phyloP scores from a whole-genome alignment of 2,113 vertebrate species.

The Tretioscincus oriximinensis region DNA sequence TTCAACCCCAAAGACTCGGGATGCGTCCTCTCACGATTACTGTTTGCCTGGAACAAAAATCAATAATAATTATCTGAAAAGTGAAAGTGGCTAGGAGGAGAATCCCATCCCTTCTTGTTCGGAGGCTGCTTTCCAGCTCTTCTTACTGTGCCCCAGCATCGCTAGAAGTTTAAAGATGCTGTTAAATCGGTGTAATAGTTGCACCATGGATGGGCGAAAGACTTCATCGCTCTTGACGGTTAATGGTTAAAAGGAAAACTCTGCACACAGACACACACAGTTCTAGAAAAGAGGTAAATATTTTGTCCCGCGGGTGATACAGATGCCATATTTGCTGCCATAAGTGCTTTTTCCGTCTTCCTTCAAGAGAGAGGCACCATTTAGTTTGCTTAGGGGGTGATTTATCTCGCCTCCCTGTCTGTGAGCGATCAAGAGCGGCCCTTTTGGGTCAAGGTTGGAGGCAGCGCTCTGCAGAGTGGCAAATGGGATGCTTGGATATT shows the following conservation, averaged over 20 bases:
- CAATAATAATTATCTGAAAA: neutral
- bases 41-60: neutral
- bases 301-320: neutral
- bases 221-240: neutral
- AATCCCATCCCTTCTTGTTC: neutral
- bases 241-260: neutral
- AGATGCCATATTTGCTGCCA: conserved; percentile 2
- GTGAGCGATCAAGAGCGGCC: conserved; percentile 28
- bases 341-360: conserved; percentile 16
- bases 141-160: neutral
- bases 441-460: conserved; percentile 56
- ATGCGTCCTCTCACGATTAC: neutral
- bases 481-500: conserved; percentile 58
- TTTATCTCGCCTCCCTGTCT: conserved; percentile 32
- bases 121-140: neutral
- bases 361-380: conserved; percentile 25
- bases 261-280: conserved; percentile 1
- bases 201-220: neutral
- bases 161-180: neutral
- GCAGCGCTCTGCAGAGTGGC: conserved; percentile 48
- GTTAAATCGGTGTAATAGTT: neutral
- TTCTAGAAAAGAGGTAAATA: conserved; percentile 24
- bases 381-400: conserved; percentile 33
- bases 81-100: neutral
- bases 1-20: neutral